Conservation (phyloP, 2,797 vertebrate genomes). For the Phyllotis vaccarum region DNA sequence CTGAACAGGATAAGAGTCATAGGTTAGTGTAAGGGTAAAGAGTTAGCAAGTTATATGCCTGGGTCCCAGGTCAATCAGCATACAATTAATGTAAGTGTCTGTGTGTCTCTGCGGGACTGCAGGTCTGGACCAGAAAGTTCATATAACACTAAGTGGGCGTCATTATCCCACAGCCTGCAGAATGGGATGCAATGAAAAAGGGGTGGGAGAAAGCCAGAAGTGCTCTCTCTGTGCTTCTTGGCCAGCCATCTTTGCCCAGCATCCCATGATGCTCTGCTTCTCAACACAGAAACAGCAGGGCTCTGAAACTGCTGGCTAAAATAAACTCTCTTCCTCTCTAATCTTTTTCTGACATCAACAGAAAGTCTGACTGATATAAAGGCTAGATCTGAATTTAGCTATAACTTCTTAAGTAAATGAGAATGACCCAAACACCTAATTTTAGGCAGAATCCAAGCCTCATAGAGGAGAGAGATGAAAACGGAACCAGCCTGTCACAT, state of each 20-base stretch:
- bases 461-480: constrained; percentile 54
- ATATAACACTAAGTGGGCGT: too few species aligned
- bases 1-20: too few species aligned
- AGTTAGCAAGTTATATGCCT: too few species aligned
- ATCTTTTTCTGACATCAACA: neutral
- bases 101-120: too few species aligned
- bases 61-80: too few species aligned
- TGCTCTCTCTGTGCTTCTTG: neutral
- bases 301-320: neutral
- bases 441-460: constrained; percentile 46
- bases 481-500: constrained; percentile 17
- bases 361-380: neutral
- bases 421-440: constrained; percentile 14
- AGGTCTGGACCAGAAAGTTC: too few species aligned
- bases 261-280: neutral
- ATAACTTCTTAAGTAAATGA: constrained; percentile 41
- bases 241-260: neutral
- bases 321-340: neutral
- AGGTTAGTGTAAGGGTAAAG: too few species aligned
- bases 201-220: neutral
- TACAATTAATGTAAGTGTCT: too few species aligned
- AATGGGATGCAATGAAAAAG: too few species aligned
- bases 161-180: neutral
- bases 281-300: neutral
- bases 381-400: neutral